Evolutionary conservation across 2,888 invertebrate genomes (phyloP).

Genomic region (Lithodes maja): DNA sequence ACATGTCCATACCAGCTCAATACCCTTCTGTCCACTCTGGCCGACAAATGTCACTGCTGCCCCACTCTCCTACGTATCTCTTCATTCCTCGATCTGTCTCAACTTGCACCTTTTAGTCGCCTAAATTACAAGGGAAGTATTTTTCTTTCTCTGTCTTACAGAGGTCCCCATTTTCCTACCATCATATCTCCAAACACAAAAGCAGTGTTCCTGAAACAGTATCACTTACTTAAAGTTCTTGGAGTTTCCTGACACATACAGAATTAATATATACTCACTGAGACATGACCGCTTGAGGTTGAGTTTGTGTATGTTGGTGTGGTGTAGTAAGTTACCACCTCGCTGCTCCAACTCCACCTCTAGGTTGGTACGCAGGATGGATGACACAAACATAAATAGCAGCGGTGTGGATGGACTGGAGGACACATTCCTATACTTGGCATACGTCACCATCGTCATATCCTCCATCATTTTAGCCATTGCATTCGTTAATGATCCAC

Average conservation of each 20-base stretch:
- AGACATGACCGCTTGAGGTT: slow-evolving; percentile 84
- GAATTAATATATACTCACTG: slow-evolving; percentile 76
- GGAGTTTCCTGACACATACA: background rate
- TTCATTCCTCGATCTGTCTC: too few species aligned
- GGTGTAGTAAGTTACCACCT: slow-evolving; percentile 83
- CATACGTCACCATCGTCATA: slow-evolving; percentile 90
- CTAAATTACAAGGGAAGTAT: too few species aligned
- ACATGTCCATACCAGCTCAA: too few species aligned
- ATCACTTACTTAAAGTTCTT: too few species aligned
- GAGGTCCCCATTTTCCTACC: too few species aligned
- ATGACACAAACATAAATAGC: slow-evolving; percentile 91
- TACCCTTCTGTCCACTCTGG: too few species aligned
- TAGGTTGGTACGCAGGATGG: slow-evolving; percentile 91
- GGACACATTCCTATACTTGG: slow-evolving; percentile 85
- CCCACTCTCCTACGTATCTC: too few species aligned
- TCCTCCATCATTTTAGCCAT: slow-evolving; percentile 83
- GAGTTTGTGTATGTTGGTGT: slow-evolving; percentile 75
- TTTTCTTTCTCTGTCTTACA: too few species aligned
- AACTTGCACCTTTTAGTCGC: too few species aligned
- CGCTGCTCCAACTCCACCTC: slow-evolving; percentile 94
- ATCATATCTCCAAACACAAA: too few species aligned
- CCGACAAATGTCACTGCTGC: too few species aligned
- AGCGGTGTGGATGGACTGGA: slow-evolving; percentile 80
- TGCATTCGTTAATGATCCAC: slow-evolving; percentile 72
- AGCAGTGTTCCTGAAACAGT: too few species aligned